Evolutionary conservation across 2,113 vertebrate species (phyloP).

Genomic region (Camelus bactrianus): DNA sequence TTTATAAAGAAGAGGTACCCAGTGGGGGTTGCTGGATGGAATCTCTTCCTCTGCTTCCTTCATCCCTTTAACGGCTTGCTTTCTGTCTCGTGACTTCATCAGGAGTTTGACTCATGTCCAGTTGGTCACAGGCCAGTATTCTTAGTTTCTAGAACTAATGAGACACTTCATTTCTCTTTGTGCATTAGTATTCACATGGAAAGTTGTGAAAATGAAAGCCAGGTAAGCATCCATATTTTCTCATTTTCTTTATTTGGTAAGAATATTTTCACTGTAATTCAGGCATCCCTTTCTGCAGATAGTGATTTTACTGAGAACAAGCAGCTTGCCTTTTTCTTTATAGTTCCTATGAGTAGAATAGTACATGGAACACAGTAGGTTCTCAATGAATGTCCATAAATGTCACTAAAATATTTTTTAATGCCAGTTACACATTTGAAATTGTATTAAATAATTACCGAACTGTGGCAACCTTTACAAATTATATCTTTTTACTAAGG

Average conservation of each 20-base stretch:
- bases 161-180: not conserved
- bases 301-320: not conserved
- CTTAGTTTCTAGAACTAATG: not conserved
- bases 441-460: constrained; percentile 38
- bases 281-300: not conserved
- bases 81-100: not conserved
- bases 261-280: constrained; percentile 1
- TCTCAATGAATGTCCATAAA: not conserved
- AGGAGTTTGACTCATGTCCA: not conserved
- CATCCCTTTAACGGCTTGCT: not conserved
- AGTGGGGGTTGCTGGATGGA: not conserved
- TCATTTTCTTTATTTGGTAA: constrained; percentile 13
- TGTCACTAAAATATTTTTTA: constrained; percentile 18
- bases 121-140: not conserved
- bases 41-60: not conserved
- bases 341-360: not conserved
- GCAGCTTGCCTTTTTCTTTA: not conserved
- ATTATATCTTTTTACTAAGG: constrained; percentile 2
- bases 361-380: not conserved
- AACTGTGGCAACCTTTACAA: not conserved
- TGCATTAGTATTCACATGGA: not conserved
- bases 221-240: not conserved
- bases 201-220: not conserved
- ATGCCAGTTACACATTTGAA: not conserved
- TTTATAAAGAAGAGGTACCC: not conserved